Conservation (phyloP, 2,888 invertebrate genomes). For the Ichneumoninae sp. region DNA sequence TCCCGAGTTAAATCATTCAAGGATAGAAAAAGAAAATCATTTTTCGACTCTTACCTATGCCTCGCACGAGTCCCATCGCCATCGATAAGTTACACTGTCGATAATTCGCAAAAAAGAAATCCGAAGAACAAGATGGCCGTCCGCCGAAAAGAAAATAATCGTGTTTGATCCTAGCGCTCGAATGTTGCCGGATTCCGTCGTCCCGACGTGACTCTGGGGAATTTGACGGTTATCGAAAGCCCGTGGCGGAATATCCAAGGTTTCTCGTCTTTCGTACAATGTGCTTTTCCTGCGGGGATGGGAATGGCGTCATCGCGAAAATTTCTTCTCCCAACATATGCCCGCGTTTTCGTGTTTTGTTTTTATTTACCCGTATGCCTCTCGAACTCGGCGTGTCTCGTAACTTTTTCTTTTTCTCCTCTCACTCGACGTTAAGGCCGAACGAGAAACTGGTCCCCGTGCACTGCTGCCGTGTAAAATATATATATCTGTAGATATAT, state of each 20-base stretch:
- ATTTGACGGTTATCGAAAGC: constrained; percentile 47
- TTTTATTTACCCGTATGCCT: constrained; percentile 23
- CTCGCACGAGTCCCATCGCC: constrained; percentile 47
- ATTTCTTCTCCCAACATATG: constrained; percentile 10
- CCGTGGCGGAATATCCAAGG: constrained; percentile 28
- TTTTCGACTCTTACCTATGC: constrained; percentile 45
- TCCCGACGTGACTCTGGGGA: background rate
- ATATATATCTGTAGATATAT: constrained; percentile 12
- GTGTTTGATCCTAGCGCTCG: background rate
- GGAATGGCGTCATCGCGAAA: constrained; percentile 62
- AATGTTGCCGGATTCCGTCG: constrained; percentile 21
- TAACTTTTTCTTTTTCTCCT: constrained; percentile 60
- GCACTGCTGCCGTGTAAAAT: constrained; percentile 23
- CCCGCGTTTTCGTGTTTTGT: constrained; percentile 18
- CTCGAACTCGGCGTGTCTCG: constrained; percentile 60
- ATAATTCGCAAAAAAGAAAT: constrained; percentile 26
- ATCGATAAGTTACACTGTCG: constrained; percentile 12
- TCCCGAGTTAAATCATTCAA: background rate
- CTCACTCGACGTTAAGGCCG: constrained; percentile 36
- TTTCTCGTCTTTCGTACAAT: constrained; percentile 43
- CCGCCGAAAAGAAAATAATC: background rate
- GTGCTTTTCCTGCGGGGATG: constrained; percentile 36
- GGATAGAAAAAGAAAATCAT: background rate
- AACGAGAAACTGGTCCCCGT: constrained; percentile 63
- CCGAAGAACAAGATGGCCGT: constrained; percentile 48